These are phyloP conservation scores for Drosophila paracracens DNA, from an alignment of 2,888 invertebrate genomes.

Conservation along the genomic window DNA sequence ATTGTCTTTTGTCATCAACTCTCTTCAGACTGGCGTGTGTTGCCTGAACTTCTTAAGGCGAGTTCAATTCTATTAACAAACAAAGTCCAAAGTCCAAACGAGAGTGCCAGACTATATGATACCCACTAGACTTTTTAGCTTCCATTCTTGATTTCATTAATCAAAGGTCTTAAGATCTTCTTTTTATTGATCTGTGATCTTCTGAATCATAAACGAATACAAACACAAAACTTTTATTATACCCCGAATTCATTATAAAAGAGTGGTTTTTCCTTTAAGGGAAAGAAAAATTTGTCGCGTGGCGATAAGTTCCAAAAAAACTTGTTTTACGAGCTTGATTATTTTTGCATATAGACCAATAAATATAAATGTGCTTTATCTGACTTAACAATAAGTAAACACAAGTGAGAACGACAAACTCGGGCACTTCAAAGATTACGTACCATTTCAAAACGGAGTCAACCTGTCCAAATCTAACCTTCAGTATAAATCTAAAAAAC, in stretches of 20 bases:
- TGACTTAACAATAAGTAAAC: not conserved
- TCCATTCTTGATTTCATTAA: not conserved
- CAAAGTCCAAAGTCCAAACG: not conserved
- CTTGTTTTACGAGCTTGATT: not conserved
- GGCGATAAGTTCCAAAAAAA: not conserved
- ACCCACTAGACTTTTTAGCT: not conserved
- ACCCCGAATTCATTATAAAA: too few relatives aligned
- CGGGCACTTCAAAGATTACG: not conserved
- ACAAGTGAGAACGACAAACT: not conserved
- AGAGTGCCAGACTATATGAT: conserved; percentile 1
- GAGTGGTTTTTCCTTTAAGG: too few relatives aligned
- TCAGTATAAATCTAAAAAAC: not conserved
- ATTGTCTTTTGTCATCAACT: conserved; percentile 17
- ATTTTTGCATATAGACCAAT: not conserved
- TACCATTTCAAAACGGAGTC: not conserved
- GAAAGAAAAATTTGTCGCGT: too few relatives aligned
- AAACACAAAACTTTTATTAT: not conserved
- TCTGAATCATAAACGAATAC: not conserved
- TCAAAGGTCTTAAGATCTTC: not conserved
- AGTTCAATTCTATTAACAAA: conserved; percentile 6
- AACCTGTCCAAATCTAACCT: not conserved
- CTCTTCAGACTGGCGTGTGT: conserved; percentile 2
- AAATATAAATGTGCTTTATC: not conserved
- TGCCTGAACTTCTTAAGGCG: not conserved
- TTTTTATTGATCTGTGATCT: not conserved